Percentiles rank a stretch among this genome's conserved stretches.
Evolutionary conservation across 2,113 vertebrate species (phyloP).

Genomic region (Mohoua ochrocephala): DNA sequence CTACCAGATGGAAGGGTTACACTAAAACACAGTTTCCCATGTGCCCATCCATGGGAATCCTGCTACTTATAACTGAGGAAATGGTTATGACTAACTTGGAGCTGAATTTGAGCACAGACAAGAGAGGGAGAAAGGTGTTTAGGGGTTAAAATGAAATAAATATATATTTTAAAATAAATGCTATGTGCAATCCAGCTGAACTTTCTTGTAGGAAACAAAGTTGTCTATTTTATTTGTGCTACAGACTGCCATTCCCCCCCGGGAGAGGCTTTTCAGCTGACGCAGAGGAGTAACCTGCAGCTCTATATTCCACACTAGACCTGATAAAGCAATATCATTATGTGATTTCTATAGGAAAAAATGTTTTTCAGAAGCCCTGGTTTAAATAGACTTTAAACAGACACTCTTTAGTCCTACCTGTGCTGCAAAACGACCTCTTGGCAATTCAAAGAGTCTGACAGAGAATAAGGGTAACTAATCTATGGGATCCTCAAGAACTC

Average conservation of each 20-base stretch:
- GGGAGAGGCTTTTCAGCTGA: background rate
- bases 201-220: background rate
- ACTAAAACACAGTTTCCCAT: background rate
- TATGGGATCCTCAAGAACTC: background rate
- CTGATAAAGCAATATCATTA: background rate
- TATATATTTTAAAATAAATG: background rate
- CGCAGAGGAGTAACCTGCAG: background rate
- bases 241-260: accelerated
- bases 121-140: background rate
- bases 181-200: background rate
- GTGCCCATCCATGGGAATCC: accelerated
- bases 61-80: background rate
- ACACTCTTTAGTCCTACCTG: background rate
- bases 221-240: background rate
- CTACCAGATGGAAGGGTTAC: background rate
- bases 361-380: background rate
- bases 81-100: background rate
- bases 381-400: background rate
- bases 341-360: background rate
- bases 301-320: background rate
- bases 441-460: background rate
- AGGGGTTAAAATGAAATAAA: background rate
- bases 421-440: background rate
- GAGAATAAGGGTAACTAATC: background rate
- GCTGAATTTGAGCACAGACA: background rate